phyloP scores from a whole-genome alignment of 2,888 invertebrate species.

The Opisthograptis luteolata region DNA sequence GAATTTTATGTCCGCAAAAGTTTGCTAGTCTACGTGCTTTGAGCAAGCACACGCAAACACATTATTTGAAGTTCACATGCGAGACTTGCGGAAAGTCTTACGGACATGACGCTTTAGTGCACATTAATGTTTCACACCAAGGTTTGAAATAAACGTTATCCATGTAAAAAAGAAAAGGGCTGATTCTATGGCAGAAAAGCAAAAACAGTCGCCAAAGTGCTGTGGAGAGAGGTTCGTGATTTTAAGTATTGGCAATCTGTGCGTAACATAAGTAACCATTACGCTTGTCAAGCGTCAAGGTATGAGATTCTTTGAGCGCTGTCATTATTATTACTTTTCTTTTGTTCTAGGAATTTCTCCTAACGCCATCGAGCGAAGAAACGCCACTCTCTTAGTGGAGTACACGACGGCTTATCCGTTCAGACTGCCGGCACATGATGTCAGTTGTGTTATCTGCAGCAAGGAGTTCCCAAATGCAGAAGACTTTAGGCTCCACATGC shows the following conservation, averaged over 20 bases:
- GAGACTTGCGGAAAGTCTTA: slow-evolving; percentile 52
- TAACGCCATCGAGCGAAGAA: slow-evolving; percentile 46
- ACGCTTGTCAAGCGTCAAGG: too few species aligned
- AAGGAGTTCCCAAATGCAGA: slow-evolving; percentile 43
- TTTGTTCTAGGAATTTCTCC: too few species aligned
- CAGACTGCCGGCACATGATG: slow-evolving; percentile 40
- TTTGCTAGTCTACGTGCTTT: slow-evolving; percentile 42
- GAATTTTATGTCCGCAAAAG: slow-evolving; percentile 44
- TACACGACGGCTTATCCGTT: slow-evolving; percentile 55
- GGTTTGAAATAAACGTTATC: slow-evolving; percentile 36
- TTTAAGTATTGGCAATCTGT: slow-evolving; percentile 38
- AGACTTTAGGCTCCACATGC: slow-evolving; percentile 49
- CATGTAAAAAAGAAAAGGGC: slow-evolving; percentile 46
- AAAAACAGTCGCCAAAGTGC: slow-evolving; percentile 42
- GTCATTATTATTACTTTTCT: too few species aligned
- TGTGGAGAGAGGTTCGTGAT: slow-evolving; percentile 45
- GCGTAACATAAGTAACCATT: slow-evolving; percentile 37
- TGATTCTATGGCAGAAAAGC: slow-evolving; percentile 36
- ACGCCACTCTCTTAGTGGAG: slow-evolving; percentile 50
- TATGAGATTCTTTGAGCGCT: too few species aligned
- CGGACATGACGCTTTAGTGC: slow-evolving; percentile 42
- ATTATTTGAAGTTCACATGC: slow-evolving; percentile 49
- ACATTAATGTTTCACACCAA: slow-evolving; percentile 37
- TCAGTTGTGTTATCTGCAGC: slow-evolving; percentile 40
- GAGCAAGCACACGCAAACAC: slow-evolving; percentile 49